These are phyloP conservation scores for Drosophila sucinea DNA, from an alignment of 1,140 invertebrate species.

Conservation along the genomic window DNA sequence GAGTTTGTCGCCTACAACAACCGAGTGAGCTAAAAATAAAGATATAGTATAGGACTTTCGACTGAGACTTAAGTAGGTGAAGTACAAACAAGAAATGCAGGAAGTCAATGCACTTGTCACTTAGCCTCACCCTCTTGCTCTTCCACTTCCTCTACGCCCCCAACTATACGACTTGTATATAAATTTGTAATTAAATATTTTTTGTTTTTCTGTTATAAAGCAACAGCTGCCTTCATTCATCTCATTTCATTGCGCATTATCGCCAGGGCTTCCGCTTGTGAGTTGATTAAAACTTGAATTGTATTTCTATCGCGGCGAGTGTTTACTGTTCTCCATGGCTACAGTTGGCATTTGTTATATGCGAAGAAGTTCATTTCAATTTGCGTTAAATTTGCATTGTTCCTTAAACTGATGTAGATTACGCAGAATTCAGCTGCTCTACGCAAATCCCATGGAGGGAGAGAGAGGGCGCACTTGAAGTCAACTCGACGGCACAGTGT, in stretches of 20 bases:
- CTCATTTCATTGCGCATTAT: constrained; percentile 13
- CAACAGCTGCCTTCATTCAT: constrained; percentile 26
- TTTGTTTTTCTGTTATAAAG: constrained; percentile 9
- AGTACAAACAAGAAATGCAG: constrained; percentile 48
- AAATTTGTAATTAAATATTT: constrained; percentile 70
- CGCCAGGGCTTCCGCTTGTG: constrained; percentile 42
- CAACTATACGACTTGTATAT: neutral
- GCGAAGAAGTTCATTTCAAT: constrained; percentile 64
- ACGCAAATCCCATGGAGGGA: constrained; percentile 51
- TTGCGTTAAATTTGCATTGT: constrained; percentile 58
- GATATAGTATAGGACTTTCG: constrained; percentile 25
- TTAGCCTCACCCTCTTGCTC: neutral
- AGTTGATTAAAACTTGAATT: constrained; percentile 58
- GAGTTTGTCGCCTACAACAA: constrained; percentile 50
- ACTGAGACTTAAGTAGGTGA: constrained; percentile 61
- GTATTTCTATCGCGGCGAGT: constrained; percentile 3
- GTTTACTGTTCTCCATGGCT: neutral
- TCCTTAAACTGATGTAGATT: constrained; percentile 67
- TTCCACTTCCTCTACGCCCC: neutral
- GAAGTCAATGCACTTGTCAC: constrained; percentile 55
- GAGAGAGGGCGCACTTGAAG: constrained; percentile 38
- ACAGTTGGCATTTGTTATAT: neutral
- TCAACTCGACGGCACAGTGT: constrained; percentile 33
- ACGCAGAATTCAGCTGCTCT: constrained; percentile 63
- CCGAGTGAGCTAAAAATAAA: constrained; percentile 1